These are phyloP conservation scores for Nothoprocta pentlandii DNA, from an alignment of 2,113 vertebrate species.

Conservation along the genomic window DNA sequence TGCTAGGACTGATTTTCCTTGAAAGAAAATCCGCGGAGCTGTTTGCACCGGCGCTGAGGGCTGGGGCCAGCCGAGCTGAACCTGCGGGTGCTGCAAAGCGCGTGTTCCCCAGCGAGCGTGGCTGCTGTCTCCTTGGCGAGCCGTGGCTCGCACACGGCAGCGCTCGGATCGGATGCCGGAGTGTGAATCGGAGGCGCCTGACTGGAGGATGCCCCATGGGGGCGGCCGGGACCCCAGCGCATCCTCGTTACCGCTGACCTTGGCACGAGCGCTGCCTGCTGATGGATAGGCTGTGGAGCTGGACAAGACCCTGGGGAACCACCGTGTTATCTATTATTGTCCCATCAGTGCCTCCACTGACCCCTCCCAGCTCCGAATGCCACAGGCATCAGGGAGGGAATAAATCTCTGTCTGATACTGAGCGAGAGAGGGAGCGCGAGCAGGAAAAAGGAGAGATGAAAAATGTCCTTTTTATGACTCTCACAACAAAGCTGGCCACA, in stretches of 20 bases:
- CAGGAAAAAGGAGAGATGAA: conserved; percentile 75
- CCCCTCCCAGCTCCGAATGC: conserved; percentile 82
- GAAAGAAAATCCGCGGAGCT: background rate
- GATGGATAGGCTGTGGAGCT: conserved; percentile 92
- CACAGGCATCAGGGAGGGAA: conserved; percentile 86
- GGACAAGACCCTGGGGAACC: conserved; percentile 90
- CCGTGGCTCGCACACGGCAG: conserved; percentile 8
- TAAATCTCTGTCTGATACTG: conserved; percentile 93
- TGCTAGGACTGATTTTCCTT: background rate
- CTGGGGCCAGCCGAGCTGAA: background rate
- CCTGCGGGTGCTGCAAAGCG: accelerated
- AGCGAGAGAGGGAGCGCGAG: conserved; percentile 56
- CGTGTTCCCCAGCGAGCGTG: background rate
- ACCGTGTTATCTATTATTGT: conserved; percentile 94
- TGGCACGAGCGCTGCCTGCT: conserved; percentile 88
- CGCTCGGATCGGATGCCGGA: conserved; percentile 14
- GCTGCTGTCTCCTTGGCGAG: background rate
- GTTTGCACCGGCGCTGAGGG: background rate
- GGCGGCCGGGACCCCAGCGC: conserved; percentile 82
- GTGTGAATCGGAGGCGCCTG: background rate
- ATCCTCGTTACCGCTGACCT: conserved; percentile 98
- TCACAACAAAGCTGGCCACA: conserved; percentile 64
- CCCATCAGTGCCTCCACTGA: conserved; percentile 83
- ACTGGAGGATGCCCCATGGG: conserved; percentile 63
- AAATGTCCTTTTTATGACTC: conserved; percentile 76